Evolutionary conservation across 2,113 vertebrate species (phyloP), one percentile per base, ranked within the genome.

Genomic region (Reinhardtius hippoglossoides): DNA sequence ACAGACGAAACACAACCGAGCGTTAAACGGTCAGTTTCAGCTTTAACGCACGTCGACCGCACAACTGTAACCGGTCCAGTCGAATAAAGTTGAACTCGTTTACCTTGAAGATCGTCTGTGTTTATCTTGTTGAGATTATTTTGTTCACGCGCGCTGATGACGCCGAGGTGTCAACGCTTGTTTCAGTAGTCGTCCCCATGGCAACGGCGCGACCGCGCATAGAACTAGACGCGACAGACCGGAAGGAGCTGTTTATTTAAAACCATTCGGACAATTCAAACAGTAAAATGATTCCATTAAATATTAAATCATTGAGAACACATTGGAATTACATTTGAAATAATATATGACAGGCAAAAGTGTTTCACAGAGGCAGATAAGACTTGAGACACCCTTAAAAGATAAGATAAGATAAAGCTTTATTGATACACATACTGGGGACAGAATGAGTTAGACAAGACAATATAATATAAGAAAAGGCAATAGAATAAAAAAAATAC

Each of bases 111-210:
- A 23, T 27, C 10, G 24, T 21, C 23, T 26, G 6, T 86, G 74
- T 87, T 82, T 62, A 58, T 74, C 66, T 42, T 1, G 65, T 21
- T 57, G 27, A 55, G 18, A 78, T 24, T 24, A 24, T 79, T 71
- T 65, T 35, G 23, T 46, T 68, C 71, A 80, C 78, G 82, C 84
- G 74, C 57, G 24, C 16, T 67, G 85, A 90, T 90, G 92, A 93
- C 91, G 90, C 87, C 14, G 5, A 21, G 16, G 58, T 52, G 62
- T 63, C 87, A 61, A 79, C 86, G 72, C 82, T 60, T 85, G 81
- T 87, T 71, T 73, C 46, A 37, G 37, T 21, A 44, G 23, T 16
- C 81, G 0, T 93, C 86, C 84, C 93, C 87, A 90, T 92, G 77
- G 88, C 81, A 93, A 94, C 93, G 67, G 35, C 6, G 59, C 62